Evolutionary conservation across 2,113 vertebrate genomes (phyloP).

Genomic region (Saccopteryx leptura): DNA sequence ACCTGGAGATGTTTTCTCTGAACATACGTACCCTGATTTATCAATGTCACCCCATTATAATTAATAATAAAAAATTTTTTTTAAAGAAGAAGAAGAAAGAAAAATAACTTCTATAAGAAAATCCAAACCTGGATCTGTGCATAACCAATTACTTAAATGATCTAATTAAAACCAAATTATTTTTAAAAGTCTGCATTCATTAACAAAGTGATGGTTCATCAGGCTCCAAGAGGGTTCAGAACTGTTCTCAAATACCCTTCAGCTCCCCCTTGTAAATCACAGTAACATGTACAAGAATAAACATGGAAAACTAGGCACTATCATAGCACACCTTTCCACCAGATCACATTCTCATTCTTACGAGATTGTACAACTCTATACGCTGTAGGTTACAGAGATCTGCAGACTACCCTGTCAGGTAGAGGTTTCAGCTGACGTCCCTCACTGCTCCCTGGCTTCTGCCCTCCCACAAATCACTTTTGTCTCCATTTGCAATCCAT

Average conservation of each 20-base stretch:
- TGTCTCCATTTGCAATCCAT: neutral
- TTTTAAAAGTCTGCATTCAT: slow-evolving; percentile 9
- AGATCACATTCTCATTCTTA: neutral
- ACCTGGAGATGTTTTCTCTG: no score
- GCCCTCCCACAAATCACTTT: neutral
- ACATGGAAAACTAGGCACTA: neutral
- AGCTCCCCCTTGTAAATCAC: neutral
- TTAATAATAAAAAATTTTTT: no score
- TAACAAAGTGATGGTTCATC: neutral
- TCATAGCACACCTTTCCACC: neutral
- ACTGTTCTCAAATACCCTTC: neutral
- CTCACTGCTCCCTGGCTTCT: neutral
- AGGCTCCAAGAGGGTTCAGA: neutral
- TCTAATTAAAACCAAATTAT: slow-evolving; percentile 36
- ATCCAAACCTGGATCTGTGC: neutral
- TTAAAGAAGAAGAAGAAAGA: no score
- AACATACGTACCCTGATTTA: no score
- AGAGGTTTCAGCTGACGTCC: neutral
- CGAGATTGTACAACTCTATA: neutral
- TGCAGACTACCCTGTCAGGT: neutral
- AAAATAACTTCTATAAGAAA: slow-evolving; percentile 38
- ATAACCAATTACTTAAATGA: slow-evolving; percentile 45
- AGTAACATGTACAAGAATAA: neutral
- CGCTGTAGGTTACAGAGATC: neutral
- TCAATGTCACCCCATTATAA: no score